Conservation (phyloP, 2,888 invertebrate species). For the Drosophila pseudotalamancana region DNA sequence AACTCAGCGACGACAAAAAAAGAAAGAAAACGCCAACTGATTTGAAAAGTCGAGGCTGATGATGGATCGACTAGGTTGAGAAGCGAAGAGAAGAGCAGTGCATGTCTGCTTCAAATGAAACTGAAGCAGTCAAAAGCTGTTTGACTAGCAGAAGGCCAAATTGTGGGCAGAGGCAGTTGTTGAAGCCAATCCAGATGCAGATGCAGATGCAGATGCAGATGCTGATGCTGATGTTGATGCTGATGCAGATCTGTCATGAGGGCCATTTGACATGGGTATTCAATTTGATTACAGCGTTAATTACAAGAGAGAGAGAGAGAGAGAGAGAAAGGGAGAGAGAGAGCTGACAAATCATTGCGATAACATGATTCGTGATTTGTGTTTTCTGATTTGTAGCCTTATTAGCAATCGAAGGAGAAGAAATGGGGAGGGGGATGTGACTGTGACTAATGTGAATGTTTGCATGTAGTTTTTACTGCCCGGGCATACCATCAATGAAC, state of each 20-base stretch:
- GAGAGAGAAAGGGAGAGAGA: too few relatives aligned
- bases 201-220: constrained; percentile 18
- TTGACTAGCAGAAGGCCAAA: constrained; percentile 60
- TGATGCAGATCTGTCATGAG: constrained; percentile 70
- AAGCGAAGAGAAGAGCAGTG: constrained; percentile 26
- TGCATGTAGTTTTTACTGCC: constrained; percentile 21
- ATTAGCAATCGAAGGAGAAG: constrained; percentile 31
- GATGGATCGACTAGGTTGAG: constrained; percentile 53
- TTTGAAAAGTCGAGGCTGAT: constrained; percentile 35
- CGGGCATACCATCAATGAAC: constrained; percentile 33
- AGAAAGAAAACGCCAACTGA: constrained; percentile 45
- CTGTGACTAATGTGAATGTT: constrained; percentile 12
- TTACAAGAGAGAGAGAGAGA: constrained; percentile 51
- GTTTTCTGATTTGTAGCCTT: constrained; percentile 53
- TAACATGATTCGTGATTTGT: constrained; percentile 71
- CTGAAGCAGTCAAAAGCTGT: constrained; percentile 47
- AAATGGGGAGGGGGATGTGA: background rate
- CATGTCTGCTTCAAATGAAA: constrained; percentile 46
- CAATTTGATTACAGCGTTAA: constrained; percentile 77
- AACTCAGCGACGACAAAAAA: constrained; percentile 13
- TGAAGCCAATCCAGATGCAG: constrained; percentile 26
- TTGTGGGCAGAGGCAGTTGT: constrained; percentile 49
- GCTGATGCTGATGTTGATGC: constrained; percentile 30
- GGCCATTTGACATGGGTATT: constrained; percentile 61
- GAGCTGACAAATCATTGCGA: constrained; percentile 65